Percentiles rank a stretch among this genome's conserved stretches.
Evolutionary conservation across 2,888 invertebrate species (phyloP).

Genomic region (Cosmia pyralina): DNA sequence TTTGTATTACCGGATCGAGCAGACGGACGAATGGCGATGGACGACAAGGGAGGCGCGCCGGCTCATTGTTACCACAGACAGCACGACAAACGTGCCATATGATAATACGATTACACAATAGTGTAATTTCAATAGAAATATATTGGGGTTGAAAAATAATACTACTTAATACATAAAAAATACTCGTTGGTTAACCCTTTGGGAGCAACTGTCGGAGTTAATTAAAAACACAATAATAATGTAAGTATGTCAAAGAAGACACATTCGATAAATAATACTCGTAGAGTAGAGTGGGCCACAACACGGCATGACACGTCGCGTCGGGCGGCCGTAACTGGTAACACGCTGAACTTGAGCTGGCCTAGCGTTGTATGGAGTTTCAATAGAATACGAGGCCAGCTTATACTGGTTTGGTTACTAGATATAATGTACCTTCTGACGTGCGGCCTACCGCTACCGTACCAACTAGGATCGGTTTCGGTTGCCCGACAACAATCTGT

Average conservation of each 20-base stretch:
- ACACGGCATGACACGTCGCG: background rate
- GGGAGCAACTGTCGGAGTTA: conserved; percentile 33
- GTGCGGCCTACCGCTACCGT: no score
- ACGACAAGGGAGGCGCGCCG: conserved; percentile 29
- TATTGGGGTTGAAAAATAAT: conserved; percentile 38
- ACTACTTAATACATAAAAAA: background rate
- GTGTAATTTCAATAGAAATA: no score
- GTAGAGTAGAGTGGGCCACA: background rate
- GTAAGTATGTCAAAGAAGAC: background rate
- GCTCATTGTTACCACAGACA: conserved; percentile 30
- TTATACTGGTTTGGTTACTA: no score
- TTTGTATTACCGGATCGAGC: conserved; percentile 22
- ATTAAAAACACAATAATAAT: no score
- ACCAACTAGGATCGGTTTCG: no score
- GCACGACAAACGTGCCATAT: conserved; percentile 38
- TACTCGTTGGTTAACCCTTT: conserved; percentile 8
- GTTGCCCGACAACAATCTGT: no score
- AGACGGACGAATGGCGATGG: no score
- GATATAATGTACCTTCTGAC: no score
- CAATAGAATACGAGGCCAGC: no score
- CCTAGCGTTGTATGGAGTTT: background rate
- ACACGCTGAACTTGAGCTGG: background rate
- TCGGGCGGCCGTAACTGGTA: background rate
- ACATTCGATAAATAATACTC: background rate
- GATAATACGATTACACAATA: conserved; percentile 47